Evolutionary conservation across 2,113 vertebrate species (phyloP), one percentile per base, ranked within the genome.

Genomic region (Erythrocercus mccallii): DNA sequence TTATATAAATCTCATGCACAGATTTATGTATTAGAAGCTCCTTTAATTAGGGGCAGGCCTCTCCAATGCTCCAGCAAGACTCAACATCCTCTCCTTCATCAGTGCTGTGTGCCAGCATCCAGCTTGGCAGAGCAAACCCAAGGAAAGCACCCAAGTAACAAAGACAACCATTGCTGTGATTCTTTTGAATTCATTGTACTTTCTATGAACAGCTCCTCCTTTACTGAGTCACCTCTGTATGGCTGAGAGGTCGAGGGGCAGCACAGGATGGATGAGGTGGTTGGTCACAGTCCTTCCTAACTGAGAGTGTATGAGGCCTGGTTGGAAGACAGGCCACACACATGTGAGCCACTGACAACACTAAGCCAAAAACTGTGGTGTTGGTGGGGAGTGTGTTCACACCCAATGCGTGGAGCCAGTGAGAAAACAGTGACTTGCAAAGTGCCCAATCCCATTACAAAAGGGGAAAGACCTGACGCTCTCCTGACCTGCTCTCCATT

Each of bases 241-340:
- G 16, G 14, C 69, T 42, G 24, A 0, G 0, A 37, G 44, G 48
- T 11, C 3, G 16, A 11, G 27, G 15, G 80, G 54, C 0, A 4
- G 33, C 6, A n/a, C 24, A 77, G 33, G 47, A 33, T 2, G 4
- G 31, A 37, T 7, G n/a, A 8, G 50, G 3, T 57, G 47, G 25
- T 3, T 54, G 68, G 45, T 33, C 58, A 33, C 23, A 10, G 4
- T 15, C 11, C 38, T 12, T 25, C 17, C 35, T 12, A 15, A 21
- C 18, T 1, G 0, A 81, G 60, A 65, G 24, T 0, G 0, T 20
- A 11, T 2, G 5, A 69, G 27, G n/a, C 17, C 24, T 19, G 17
- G 27, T 17, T 40, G 57, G 37, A 57, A 92, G n/a, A 12, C 19
- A 25, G 15, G 42, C 3, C 13, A 44, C n/a, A 22, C 0, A 0